A percentile compares a stretch with the other conserved stretches of the same genome.
These are phyloP conservation scores for Drosophila pegasa DNA, from an alignment of 2,888 invertebrate species.

Conservation along the genomic window DNA sequence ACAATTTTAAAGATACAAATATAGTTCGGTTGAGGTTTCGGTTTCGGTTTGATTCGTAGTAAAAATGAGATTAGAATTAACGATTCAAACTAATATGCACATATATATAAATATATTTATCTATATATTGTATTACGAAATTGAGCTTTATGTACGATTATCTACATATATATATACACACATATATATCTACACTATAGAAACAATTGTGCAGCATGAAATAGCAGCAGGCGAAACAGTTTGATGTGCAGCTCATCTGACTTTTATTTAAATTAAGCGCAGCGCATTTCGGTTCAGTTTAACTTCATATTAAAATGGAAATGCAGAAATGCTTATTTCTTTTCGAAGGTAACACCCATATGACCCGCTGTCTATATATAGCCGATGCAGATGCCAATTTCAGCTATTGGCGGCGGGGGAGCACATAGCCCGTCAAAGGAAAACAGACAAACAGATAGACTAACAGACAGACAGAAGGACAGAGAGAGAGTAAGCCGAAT, in stretches of 20 bases:
- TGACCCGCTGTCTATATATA: slow-evolving; percentile 25
- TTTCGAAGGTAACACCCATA: slow-evolving; percentile 10
- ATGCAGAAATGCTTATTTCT: slow-evolving; percentile 16
- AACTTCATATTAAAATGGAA: slow-evolving; percentile 19
- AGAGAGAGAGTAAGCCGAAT: slow-evolving; percentile 1
- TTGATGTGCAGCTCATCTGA: neutral
- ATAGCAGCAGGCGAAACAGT: no score
- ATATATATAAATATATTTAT: slow-evolving; percentile 7
- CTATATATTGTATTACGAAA: neutral
- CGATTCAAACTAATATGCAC: neutral
- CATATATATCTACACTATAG: neutral
- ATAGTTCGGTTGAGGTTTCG: slow-evolving; percentile 1
- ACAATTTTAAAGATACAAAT: neutral
- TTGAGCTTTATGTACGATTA: slow-evolving; percentile 13
- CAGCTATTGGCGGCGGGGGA: slow-evolving; percentile 68
- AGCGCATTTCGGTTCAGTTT: slow-evolving; percentile 12
- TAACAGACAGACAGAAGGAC: neutral
- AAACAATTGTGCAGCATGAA: neutral
- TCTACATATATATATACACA: neutral
- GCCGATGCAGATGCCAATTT: slow-evolving; percentile 62
- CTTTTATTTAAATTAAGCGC: slow-evolving; percentile 32
- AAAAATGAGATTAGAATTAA: neutral
- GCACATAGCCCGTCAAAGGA: slow-evolving; percentile 65
- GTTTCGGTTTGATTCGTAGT: neutral
- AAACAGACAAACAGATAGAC: slow-evolving; percentile 18